Evolutionary conservation across 1,140 invertebrate species (phyloP).

Genomic region (Saccostrea echinata): DNA sequence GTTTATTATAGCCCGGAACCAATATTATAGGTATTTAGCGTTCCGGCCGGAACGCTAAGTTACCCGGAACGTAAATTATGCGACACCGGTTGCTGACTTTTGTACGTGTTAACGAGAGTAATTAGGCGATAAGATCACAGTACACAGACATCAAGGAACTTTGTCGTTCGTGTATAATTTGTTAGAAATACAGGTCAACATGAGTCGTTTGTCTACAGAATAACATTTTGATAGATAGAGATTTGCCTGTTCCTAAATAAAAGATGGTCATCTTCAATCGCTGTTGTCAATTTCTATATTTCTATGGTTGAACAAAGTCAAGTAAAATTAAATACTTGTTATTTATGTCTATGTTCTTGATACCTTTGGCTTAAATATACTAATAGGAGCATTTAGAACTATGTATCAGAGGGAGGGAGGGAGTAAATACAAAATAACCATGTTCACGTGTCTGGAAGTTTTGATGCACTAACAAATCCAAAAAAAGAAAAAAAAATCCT

Average conservation of each 20-base stretch:
- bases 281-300: neutral
- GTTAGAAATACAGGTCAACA: slow-evolving; percentile 13
- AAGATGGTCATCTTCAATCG: slow-evolving; percentile 3
- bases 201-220: neutral
- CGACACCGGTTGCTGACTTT: neutral
- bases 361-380: neutral
- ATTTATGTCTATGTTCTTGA: neutral
- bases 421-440: neutral
- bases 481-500: neutral
- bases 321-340: neutral
- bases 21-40: too few relatives aligned
- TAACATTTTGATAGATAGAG: neutral
- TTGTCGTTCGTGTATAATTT: neutral
- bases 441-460: neutral
- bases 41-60: too few relatives aligned
- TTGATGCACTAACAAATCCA: too few relatives aligned
- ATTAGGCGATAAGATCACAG: slow-evolving; percentile 7
- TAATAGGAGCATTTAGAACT: neutral
- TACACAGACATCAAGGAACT: slow-evolving; percentile 23
- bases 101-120: slow-evolving; percentile 30
- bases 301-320: neutral
- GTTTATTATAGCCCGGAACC: too few relatives aligned
- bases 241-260: neutral
- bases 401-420: neutral
- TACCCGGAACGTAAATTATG: too few relatives aligned